A percentile compares a stretch with the other conserved stretches of the same genome.
These are phyloP conservation scores for Harpalus rubripes DNA, from an alignment of 2,888 invertebrate species.

Conservation along the genomic window DNA sequence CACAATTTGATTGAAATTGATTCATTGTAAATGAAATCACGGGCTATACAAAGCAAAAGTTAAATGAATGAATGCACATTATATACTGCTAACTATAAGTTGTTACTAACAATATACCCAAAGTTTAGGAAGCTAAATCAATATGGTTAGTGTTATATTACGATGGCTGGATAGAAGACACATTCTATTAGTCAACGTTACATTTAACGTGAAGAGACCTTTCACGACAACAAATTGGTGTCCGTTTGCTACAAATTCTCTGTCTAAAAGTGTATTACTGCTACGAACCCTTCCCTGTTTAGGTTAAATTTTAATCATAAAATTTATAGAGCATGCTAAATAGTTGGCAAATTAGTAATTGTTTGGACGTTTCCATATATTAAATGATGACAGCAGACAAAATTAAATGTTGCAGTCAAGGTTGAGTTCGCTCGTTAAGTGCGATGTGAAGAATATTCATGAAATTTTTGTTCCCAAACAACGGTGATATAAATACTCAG, in stretches of 20 bases:
- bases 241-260: conserved; percentile 3
- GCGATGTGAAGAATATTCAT: background rate
- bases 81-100: background rate
- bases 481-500: too few species aligned
- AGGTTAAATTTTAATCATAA: conserved; percentile 56
- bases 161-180: conserved; percentile 22
- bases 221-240: conserved; percentile 41
- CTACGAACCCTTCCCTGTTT: conserved; percentile 22
- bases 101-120: conserved; percentile 2
- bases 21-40: background rate
- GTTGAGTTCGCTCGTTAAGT: background rate
- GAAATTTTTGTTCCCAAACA: too few species aligned
- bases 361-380: conserved; percentile 45
- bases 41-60: background rate
- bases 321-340: conserved; percentile 50
- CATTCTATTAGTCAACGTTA: conserved; percentile 42
- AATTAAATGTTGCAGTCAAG: background rate
- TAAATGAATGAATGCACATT: conserved; percentile 8
- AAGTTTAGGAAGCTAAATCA: conserved; percentile 12
- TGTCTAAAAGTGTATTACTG: conserved; percentile 35
- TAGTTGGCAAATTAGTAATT: conserved; percentile 55
- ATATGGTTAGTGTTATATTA: conserved; percentile 32
- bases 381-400: conserved; percentile 1
- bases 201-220: conserved; percentile 2
- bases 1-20: background rate